phyloP scores from a whole-genome alignment of 2,113 vertebrate species.

The Neomonachus schauinslandi region DNA sequence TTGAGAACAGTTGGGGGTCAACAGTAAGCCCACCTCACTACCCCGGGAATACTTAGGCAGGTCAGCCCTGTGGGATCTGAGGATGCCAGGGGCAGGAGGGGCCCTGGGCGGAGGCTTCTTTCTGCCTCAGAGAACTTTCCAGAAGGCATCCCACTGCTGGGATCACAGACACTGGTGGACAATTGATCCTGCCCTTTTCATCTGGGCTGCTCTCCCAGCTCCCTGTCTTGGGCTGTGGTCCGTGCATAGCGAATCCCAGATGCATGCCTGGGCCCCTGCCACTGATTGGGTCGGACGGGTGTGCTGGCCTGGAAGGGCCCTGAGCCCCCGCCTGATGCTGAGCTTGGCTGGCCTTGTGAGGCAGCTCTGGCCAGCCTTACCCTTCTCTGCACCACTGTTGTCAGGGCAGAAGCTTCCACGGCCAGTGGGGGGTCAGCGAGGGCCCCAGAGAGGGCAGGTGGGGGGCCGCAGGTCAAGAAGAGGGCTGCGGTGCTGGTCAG shows the following conservation, averaged over 20 bases:
- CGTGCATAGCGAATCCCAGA: constrained; percentile 37
- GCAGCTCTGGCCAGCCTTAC: neutral
- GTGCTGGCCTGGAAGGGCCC: constrained; percentile 76
- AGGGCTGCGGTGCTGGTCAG: neutral
- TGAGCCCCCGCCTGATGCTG: neutral
- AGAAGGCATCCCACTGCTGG: constrained; percentile 58
- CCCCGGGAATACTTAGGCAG: neutral
- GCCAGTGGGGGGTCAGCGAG: neutral
- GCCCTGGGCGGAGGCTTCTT: constrained; percentile 13
- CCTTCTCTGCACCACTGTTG: neutral
- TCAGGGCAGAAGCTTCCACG: neutral
- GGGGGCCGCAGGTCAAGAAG: neutral
- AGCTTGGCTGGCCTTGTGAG: neutral
- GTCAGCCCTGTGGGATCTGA: neutral
- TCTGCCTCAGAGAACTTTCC: constrained; percentile 76
- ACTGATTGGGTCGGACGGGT: constrained; percentile 71
- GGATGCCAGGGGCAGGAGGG: neutral
- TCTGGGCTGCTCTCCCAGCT: constrained; percentile 49
- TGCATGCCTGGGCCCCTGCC: constrained; percentile 45
- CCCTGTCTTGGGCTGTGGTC: constrained; percentile 27
- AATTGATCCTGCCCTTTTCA: constrained; percentile 54
- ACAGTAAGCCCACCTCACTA: accelerated
- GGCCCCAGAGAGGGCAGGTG: constrained; percentile 50
- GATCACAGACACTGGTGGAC: constrained; percentile 33
- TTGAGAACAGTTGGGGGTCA: neutral